Conservation (phyloP, 2,797 vertebrate species). For the Hydrocynus forskahlii region DNA sequence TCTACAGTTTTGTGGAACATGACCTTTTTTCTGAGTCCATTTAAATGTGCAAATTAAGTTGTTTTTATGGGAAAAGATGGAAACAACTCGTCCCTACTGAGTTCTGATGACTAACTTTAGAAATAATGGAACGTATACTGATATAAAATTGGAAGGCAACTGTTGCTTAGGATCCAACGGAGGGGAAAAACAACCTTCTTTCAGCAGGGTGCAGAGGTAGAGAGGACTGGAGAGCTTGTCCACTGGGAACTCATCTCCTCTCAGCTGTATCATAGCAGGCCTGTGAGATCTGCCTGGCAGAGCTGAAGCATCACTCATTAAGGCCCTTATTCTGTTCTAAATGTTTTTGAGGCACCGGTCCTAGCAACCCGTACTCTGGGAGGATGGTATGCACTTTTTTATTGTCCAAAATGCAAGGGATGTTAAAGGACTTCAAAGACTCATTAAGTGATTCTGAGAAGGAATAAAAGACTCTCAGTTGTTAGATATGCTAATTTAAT, state of each 20-base stretch:
- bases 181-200: constrained; percentile 34
- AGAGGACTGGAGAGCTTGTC: constrained; percentile 58
- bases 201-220: constrained; percentile 43
- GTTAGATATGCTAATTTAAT: constrained; percentile 1
- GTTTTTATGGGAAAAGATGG: neutral
- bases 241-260: constrained; percentile 59
- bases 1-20: neutral
- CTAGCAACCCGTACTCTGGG: constrained; percentile 62
- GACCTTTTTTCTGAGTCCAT: neutral
- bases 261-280: constrained; percentile 60
- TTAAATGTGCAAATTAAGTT: neutral
- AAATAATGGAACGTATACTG: neutral
- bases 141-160: constrained; percentile 14
- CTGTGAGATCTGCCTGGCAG: constrained; percentile 61
- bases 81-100: neutral
- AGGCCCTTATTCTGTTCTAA: constrained; percentile 40
- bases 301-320: constrained; percentile 73
- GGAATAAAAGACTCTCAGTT: neutral
- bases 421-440: neutral
- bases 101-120: neutral
- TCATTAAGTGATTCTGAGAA: neutral
- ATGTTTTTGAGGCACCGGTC: constrained; percentile 55
- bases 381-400: constrained; percentile 18
- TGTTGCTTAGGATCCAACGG: constrained; percentile 23
- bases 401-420: neutral